A percentile compares a stretch with the other conserved stretches of the same genome.
Conservation (phyloP, 2,888 invertebrate species). For the Lochmaea capreae region DNA sequence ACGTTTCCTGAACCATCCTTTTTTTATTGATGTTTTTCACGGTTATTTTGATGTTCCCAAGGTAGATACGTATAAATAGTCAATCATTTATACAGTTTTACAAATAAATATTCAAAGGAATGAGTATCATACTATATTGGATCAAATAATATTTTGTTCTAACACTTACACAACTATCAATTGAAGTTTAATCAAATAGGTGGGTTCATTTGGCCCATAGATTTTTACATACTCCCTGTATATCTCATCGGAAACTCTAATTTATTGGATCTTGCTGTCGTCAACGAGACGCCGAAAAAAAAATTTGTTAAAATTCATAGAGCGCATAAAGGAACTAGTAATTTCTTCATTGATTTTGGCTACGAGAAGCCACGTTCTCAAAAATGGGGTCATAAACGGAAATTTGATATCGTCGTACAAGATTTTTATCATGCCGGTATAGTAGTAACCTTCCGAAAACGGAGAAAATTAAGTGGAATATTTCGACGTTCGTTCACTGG, state of each 20-base stretch:
- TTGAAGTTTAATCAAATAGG: too few species aligned
- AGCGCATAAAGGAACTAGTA: background rate
- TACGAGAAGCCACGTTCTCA: slow-evolving; percentile 7
- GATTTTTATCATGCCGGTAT: slow-evolving; percentile 25
- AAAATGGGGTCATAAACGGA: slow-evolving; percentile 20
- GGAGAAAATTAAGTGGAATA: slow-evolving; percentile 42
- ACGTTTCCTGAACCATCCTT: background rate
- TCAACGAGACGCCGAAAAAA: background rate
- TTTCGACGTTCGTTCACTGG: slow-evolving; percentile 43
- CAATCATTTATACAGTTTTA: too few species aligned
- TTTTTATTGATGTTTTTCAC: slow-evolving; percentile 1
- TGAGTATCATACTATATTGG: too few species aligned
- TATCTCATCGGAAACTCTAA: too few species aligned
- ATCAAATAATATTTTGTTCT: too few species aligned
- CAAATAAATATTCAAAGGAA: too few species aligned
- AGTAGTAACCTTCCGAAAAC: slow-evolving; percentile 26
- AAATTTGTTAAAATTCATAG: background rate
- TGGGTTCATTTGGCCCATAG: too few species aligned
- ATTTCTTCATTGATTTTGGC: slow-evolving; percentile 10
- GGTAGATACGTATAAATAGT: too few species aligned
- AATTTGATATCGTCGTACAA: slow-evolving; percentile 19
- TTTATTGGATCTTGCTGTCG: too few species aligned
- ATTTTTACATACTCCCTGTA: too few species aligned
- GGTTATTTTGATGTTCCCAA: background rate
- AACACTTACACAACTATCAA: too few species aligned